These are phyloP conservation scores for Scatophagus argus DNA, from an alignment of 2,113 vertebrate genomes.

Conservation along the genomic window DNA sequence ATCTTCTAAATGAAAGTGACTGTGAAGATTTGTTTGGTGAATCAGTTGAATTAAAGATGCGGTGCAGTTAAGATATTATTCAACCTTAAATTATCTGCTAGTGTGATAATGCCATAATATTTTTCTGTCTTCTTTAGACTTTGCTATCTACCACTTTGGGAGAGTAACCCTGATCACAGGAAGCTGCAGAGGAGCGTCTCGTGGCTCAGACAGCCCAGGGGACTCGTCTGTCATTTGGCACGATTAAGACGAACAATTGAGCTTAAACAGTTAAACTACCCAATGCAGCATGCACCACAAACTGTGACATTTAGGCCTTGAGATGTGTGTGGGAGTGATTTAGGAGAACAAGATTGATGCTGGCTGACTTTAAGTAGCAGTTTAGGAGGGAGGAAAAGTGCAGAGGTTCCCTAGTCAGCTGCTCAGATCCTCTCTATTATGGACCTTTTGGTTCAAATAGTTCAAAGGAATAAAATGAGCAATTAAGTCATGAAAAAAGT, in stretches of 20 bases:
- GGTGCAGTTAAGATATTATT: constrained; percentile 30
- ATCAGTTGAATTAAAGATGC: constrained; percentile 22
- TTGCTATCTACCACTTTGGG: constrained; percentile 19
- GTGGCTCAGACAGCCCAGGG: constrained; percentile 69
- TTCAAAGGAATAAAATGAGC: neutral
- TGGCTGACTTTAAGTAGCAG: constrained; percentile 2
- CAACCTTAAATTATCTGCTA: constrained; percentile 37
- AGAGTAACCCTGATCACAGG: constrained; percentile 60
- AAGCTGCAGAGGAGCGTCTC: constrained; percentile 52
- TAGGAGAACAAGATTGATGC: constrained; percentile 7
- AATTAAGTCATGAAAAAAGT: neutral
- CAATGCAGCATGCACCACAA: constrained; percentile 33
- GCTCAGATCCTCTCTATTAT: neutral
- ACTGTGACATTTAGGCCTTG: neutral
- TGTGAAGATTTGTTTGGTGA: neutral
- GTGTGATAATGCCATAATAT: constrained; percentile 9
- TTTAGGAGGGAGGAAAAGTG: neutral
- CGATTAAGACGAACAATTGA: constrained; percentile 54
- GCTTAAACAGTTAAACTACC: constrained; percentile 47
- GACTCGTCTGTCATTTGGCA: constrained; percentile 68
- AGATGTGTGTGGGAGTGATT: constrained; percentile 24
- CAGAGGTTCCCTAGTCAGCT: neutral
- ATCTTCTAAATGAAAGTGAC: constrained; percentile 43
- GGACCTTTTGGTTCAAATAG: neutral
- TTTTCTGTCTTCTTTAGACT: constrained; percentile 27